These are phyloP conservation scores for Caprella mutica DNA, from an alignment of 2,888 invertebrate genomes.

Conservation along the genomic window DNA sequence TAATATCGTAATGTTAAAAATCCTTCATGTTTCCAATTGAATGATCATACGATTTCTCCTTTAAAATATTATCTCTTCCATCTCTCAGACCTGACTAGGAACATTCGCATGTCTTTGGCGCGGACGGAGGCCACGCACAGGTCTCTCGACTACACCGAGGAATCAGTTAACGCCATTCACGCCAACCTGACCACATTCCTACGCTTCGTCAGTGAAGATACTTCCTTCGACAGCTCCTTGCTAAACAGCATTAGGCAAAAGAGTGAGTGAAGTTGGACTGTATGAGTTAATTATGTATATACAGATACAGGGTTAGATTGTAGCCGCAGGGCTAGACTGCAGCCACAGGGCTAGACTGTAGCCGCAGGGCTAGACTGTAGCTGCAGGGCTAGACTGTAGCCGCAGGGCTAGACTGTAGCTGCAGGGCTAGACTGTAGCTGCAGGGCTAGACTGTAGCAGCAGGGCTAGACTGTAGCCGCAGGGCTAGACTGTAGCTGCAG, in stretches of 20 bases:
- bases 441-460: too few species aligned
- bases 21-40: background rate
- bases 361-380: too few species aligned
- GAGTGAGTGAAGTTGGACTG: slow-evolving; percentile 15
- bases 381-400: too few species aligned
- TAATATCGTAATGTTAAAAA: too few species aligned
- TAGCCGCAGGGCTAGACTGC: too few species aligned
- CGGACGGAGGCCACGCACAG: slow-evolving; percentile 12
- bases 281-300: too few species aligned
- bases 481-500: too few species aligned
- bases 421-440: too few species aligned
- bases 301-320: too few species aligned
- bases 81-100: slow-evolving; percentile 19
- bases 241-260: slow-evolving; percentile 25
- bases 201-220: slow-evolving; percentile 17
- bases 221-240: slow-evolving; percentile 22
- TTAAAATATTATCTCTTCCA: background rate
- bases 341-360: too few species aligned
- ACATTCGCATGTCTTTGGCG: slow-evolving; percentile 15
- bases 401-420: too few species aligned
- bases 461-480: too few species aligned
- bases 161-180: slow-evolving; percentile 17
- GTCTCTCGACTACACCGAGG: slow-evolving; percentile 17
- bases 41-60: background rate
- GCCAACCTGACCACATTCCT: slow-evolving; percentile 27